Evolutionary conservation across 2,888 invertebrate genomes (phyloP), one percentile per base, ranked within the genome.

Genomic region (Fabriciana adippe): DNA sequence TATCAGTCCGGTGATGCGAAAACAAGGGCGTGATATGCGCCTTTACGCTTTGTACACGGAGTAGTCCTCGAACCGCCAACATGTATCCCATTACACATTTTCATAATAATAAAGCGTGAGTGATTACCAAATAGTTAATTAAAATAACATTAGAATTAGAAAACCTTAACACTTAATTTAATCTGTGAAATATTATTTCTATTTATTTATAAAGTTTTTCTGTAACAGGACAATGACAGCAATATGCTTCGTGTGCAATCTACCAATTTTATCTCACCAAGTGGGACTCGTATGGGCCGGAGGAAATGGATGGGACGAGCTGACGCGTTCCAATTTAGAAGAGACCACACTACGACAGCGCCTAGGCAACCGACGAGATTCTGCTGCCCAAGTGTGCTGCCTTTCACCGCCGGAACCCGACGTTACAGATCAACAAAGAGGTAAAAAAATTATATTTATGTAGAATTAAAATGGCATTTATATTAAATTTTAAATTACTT

Each of bases 171-270:
- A 35, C 21, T 16, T 61, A 14, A 51, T 0, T 15, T 31, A 35
- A n/a, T 41, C 56, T 50, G n/a, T n/a, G 50, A 41, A 51, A 11
- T 11, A 6, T 51, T 13, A 56, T 48, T 26, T 50, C 21, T 4
- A n/a, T 26, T 41, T 45, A 51, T 64, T 51, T 31, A 64, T 31
- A 26, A 31, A 26, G 31, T n/a, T 45, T 75, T 89, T 76, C 83
- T 86, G n/a, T 76, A 60, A 75, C 95, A 97, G 97, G 95, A 97
- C 96, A 87, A 97, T 97, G 97, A 96, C 97, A 84, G 96, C 97
- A 88, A 96, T 97, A 93, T 98, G 98, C 93, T 98, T 98, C 94
- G 97, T 98, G 81, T 98, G 98, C 96, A 98, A 98, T 93, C 94
- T 98, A 84, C 98, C 98, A 80, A 98, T 98, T 87, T 94, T 98